Conservation (phyloP, 37 sponge, comb jelly and placozoan species). For the Spongilla lacustris region DNA sequence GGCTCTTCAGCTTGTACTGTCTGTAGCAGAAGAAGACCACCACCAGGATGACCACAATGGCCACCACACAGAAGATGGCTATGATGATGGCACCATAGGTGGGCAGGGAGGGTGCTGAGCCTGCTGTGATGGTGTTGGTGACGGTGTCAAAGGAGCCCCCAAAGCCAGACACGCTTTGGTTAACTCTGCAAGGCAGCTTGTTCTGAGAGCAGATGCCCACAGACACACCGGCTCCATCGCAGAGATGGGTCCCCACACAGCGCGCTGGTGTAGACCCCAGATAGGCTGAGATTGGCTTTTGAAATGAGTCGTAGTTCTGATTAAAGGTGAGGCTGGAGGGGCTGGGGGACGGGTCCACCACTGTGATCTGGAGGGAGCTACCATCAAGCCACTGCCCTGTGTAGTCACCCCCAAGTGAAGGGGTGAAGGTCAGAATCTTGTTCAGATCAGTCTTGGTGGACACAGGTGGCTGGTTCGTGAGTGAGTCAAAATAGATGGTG, state of each 20-base stretch:
- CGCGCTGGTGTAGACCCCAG: slow-evolving; percentile 41
- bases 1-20: slow-evolving; percentile 48
- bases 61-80: slow-evolving; percentile 56
- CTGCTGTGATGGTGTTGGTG: neutral
- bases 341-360: slow-evolving; percentile 25
- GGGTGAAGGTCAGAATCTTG: slow-evolving; percentile 66
- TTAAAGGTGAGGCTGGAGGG: slow-evolving; percentile 62
- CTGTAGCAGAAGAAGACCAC: slow-evolving; percentile 55
- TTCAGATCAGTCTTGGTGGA: slow-evolving; percentile 68
- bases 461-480: slow-evolving; percentile 69
- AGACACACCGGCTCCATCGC: neutral
- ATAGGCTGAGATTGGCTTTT: slow-evolving; percentile 1
- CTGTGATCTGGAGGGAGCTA: slow-evolving; percentile 57
- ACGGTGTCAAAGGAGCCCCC: slow-evolving; percentile 49
- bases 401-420: slow-evolving; percentile 71
- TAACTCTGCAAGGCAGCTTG: slow-evolving; percentile 74
- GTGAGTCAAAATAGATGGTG: slow-evolving; percentile 65
- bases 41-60: slow-evolving; percentile 39
- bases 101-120: neutral
- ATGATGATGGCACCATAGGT: slow-evolving; percentile 34
- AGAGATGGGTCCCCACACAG: slow-evolving; percentile 64
- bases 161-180: slow-evolving; percentile 34
- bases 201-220: slow-evolving; percentile 75
- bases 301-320: slow-evolving; percentile 57
- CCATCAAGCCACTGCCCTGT: slow-evolving; percentile 68